Evolutionary conservation across 2,113 vertebrate species (phyloP), one percentile per base, ranked within the genome.

Genomic region (Psettodes erumei): DNA sequence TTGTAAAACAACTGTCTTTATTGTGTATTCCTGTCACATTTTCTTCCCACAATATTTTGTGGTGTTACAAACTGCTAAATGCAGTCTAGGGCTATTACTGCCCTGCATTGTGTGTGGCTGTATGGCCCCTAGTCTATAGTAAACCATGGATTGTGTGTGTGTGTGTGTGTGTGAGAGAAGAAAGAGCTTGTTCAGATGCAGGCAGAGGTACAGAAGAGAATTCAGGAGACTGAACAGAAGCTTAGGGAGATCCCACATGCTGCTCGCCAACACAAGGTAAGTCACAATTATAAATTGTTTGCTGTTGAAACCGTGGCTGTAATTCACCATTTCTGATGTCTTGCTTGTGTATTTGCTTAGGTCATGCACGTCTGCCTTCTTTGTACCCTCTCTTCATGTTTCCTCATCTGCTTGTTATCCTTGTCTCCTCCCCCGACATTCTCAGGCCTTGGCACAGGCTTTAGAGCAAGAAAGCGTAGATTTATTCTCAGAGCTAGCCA

Each of bases 221-320:
- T 92, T 71, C 88, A 90, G 40, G 88, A 90, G 43, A 90, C 61
- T 12, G 88, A 93, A 19, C 84, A 15, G 18, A 78, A 83, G 4
- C 71, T 94, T 6, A 76, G 78, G 37, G 87, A 87, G 33, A 48
- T 94, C 13, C 91, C 92, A 50, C 83, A 89, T 54, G 27, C 33
- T 58, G 79, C 91, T 15, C 79, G 85, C 35, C 84, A 91, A 59
- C 84, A 93, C 30, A 92, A 91, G 85, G 93, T 92, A 60, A 70
- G 58, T 18, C 25, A 28, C 27, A n/a, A 2, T 4, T 54, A 4
- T 11, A n/a, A 45, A n/a, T 7, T 38, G 19, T 30, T 50, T 47
- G 13, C 3, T 58, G 15, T 23, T 35, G 10, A 55, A 73, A 40
- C 8, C 30, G 37, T 50, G 38, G 1, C 2, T 6, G 3, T 3